A percentile compares a stretch with the other conserved stretches of the same genome.
These are phyloP conservation scores for Campylomormyrus tamandua DNA, from an alignment of 2,113 vertebrate genomes.

Conservation along the genomic window DNA sequence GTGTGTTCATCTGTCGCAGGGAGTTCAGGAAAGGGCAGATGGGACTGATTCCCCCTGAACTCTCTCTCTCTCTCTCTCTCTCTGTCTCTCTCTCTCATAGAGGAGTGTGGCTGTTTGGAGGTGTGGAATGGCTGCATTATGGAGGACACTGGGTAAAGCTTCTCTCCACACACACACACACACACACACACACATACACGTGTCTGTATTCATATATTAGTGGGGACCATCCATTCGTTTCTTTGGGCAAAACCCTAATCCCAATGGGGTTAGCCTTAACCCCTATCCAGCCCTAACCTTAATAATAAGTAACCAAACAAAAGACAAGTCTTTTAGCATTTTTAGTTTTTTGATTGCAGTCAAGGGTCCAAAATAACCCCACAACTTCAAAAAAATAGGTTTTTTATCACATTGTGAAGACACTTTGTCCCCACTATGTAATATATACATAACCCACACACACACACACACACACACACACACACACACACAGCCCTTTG, in stretches of 20 bases:
- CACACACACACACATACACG: neutral
- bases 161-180: constrained; percentile 18
- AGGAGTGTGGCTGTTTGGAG: constrained; percentile 83
- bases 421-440: neutral
- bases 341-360: neutral
- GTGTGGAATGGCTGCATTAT: constrained; percentile 88
- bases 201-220: neutral
- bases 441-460: constrained; percentile 8
- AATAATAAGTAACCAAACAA: neutral
- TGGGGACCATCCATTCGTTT: neutral
- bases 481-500: neutral
- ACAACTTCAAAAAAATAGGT: neutral
- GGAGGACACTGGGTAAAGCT: constrained; percentile 86
- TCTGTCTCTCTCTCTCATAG: constrained; percentile 39
- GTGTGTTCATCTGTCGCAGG: neutral
- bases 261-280: neutral
- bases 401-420: neutral
- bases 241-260: neutral
- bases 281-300: neutral
- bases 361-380: too few species aligned
- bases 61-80: neutral
- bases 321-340: neutral
- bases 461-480: constrained; percentile 7
- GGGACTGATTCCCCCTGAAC: neutral
- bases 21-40: neutral